Percentiles rank a stretch among this genome's conserved stretches.
These are phyloP conservation scores for Sebastes diploproa DNA, from an alignment of 2,797 vertebrate species.

Conservation along the genomic window DNA sequence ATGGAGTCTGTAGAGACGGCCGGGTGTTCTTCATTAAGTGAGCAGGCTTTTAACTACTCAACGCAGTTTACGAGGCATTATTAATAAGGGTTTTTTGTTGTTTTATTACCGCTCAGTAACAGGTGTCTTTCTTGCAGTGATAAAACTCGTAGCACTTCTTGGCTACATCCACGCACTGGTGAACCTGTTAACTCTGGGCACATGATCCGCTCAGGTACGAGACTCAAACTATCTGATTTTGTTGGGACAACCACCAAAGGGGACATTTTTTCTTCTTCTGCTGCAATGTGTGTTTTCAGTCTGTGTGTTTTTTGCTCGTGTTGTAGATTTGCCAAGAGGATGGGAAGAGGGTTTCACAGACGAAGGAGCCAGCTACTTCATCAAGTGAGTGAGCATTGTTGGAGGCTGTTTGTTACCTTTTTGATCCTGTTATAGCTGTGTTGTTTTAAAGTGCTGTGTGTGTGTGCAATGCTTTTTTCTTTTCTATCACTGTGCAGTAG, in stretches of 20 bases:
- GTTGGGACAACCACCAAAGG: not conserved
- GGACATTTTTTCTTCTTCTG: not conserved
- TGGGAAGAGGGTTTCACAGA: constrained; percentile 98
- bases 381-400: constrained; percentile 86
- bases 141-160: constrained; percentile 89
- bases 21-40: constrained; percentile 97
- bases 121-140: constrained; percentile 93
- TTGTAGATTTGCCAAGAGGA: constrained; percentile 92
- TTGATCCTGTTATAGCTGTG: not conserved
- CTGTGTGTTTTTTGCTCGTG: constrained; percentile 29
- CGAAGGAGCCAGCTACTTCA: constrained; percentile 99
- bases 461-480: not conserved
- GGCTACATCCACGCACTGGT: constrained; percentile 94
- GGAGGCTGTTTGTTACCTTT: constrained; percentile 4
- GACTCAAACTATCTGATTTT: constrained; percentile 1
- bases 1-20: constrained; percentile 94
- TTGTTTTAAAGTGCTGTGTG: constrained; percentile 2
- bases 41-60: constrained; percentile 53
- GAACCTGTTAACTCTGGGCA: constrained; percentile 98
- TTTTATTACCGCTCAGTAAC: constrained; percentile 80
- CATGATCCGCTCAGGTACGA: constrained; percentile 97
- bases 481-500: not conserved
- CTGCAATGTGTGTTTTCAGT: constrained; percentile 41
- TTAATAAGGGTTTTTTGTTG: not conserved
- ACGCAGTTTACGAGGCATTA: not conserved